Base-by-base conservation (phyloP, 2,888 invertebrate species). In the Odontothrips loti region DNA sequence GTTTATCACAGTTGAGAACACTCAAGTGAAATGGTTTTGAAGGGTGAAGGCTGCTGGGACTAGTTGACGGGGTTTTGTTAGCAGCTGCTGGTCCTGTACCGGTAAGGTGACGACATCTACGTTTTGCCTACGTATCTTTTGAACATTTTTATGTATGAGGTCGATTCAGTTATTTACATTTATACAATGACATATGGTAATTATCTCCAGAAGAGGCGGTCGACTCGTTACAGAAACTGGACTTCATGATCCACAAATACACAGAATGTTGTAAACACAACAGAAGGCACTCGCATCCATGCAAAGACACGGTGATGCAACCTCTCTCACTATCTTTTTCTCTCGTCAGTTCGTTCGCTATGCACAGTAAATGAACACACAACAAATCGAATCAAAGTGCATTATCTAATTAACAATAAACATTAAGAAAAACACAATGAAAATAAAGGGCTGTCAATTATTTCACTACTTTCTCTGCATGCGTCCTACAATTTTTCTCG, bases 1-100 rank as follows among this genome's bases (percentile, higher is more conserved):
- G 58, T 58, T 75, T 75, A 75, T 75, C 68, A 75, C 68, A 75
- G 68, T 75, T 75, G 68, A 75, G 68, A 75, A 75, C 68, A 75
- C 68, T 75, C 68, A 75, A 75, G 68, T 75, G 68, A 75, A 75
- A 27, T 23, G 23, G 68, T 11, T 75, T 75, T 27, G 68, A 27
- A 75, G 9, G 12, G 68, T 68, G 23, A n/a, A 75, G 23, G 68
- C 68, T 75, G 68, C 68, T 23, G 68, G 68, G 68, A 75, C 68
- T 75, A 75, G 68, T 75, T 75, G 68, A 75, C 68, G 27, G 12
- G 68, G 58, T 58, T 58, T 75, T 75, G 27, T 27, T 10, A 75
- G 68, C 68, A 75, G 68, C 68, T 23, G 68, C 23, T 75, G 20
- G 17, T n/a, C n/a, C n/a, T n/a, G n/a, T n/a, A 43, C 34, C 34